Evolutionary conservation across 2,113 vertebrate genomes (phyloP).

Genomic region (Hassar affinis): DNA sequence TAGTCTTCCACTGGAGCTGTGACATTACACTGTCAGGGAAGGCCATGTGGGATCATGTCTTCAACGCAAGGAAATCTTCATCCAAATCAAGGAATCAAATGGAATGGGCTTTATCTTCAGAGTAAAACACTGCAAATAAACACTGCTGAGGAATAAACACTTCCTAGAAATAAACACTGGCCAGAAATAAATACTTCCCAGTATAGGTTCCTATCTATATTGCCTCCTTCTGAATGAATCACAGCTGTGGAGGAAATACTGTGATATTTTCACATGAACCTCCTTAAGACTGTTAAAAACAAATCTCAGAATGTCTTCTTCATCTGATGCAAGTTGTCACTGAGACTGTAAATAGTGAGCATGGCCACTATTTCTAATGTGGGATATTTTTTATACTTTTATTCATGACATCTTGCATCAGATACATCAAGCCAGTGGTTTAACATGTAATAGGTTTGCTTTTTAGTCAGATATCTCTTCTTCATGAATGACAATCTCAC

Average conservation of each 20-base stretch:
- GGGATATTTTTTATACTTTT: not conserved
- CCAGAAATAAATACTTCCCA: not conserved
- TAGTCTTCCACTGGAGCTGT: not conserved
- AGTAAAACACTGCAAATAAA: not conserved
- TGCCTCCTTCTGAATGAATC: not conserved
- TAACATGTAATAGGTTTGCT: not conserved
- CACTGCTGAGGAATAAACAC: not conserved
- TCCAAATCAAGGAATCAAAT: not conserved
- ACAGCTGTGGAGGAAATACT: not conserved
- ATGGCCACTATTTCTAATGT: not conserved
- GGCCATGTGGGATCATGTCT: not conserved
- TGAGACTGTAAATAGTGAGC: not conserved
- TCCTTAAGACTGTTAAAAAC: not conserved
- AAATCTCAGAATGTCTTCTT: not conserved
- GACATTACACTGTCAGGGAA: not conserved
- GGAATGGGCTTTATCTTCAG: not conserved
- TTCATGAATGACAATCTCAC: not conserved
- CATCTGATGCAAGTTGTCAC: not conserved
- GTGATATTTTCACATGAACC: not conserved
- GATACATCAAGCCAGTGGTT: not conserved
- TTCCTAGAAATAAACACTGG: not conserved
- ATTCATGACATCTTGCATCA: not conserved
- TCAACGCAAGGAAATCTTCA: no score
- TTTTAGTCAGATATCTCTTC: slow-evolving; percentile 15
- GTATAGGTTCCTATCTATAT: not conserved